Percentiles rank a stretch among this genome's conserved stretches.
Conservation (phyloP, 2,113 vertebrate species). For the Rhinopomastus cyanomelas region DNA sequence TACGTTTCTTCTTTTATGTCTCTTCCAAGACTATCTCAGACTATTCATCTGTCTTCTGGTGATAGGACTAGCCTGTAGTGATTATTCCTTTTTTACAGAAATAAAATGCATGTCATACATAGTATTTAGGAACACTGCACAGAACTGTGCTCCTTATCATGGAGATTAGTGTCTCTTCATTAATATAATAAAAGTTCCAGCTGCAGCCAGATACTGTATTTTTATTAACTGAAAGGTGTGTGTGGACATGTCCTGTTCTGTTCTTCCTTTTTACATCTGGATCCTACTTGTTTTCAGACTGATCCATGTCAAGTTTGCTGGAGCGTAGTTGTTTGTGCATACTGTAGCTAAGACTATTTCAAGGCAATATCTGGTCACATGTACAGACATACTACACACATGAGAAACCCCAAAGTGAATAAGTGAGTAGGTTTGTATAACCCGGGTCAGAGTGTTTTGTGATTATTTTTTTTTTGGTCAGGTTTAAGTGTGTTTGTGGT, state of each 20-base stretch:
- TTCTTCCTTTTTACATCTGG: not conserved
- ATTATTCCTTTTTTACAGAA: slow-evolving; percentile 34
- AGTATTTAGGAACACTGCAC: slow-evolving; percentile 5
- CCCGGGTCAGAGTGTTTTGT: not conserved
- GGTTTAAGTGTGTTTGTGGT: not conserved
- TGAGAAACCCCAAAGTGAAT: not conserved
- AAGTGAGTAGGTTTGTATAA: not conserved
- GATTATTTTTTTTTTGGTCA: not conserved
- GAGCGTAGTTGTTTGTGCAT: not conserved
- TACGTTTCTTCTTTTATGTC: slow-evolving; percentile 61
- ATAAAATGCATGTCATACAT: slow-evolving; percentile 36
- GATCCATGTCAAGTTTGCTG: not conserved
- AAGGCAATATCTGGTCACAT: not conserved
- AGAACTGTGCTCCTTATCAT: not conserved
- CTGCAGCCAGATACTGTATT: not conserved
- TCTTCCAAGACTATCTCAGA: slow-evolving; percentile 35
- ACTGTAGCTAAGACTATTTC: not conserved
- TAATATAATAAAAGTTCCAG: not conserved
- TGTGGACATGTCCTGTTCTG: not conserved
- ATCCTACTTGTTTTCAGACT: not conserved
- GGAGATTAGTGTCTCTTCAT: slow-evolving; percentile 7
- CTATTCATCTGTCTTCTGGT: slow-evolving; percentile 31
- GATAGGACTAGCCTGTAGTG: slow-evolving; percentile 6
- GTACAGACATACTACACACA: not conserved
- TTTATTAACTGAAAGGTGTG: not conserved